Evolutionary conservation across 2,113 vertebrate genomes (phyloP).

Genomic region (Odocoileus hemionus): DNA sequence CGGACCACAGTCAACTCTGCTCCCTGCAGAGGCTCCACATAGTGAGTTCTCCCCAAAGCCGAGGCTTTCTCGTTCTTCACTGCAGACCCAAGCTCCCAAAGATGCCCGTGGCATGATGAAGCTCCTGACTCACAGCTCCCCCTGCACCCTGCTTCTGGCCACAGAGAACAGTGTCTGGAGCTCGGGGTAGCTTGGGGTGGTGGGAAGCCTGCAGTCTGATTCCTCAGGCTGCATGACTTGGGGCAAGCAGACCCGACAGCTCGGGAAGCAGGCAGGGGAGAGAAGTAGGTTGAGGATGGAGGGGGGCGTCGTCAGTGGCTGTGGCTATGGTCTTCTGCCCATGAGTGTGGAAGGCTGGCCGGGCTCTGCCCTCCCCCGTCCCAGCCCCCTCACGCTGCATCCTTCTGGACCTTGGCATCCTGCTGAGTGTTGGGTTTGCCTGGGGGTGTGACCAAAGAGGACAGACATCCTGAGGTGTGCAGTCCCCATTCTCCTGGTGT

Average conservation of each 20-base stretch:
- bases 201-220: neutral
- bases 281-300: too few relatives aligned
- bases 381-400: neutral
- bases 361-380: neutral
- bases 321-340: rapidly evolving
- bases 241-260: too few relatives aligned
- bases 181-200: neutral
- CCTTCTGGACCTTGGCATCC: neutral
- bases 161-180: neutral
- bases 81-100: neutral
- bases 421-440: neutral
- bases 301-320: rapidly evolving
- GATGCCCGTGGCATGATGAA: neutral
- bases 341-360: neutral
- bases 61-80: neutral
- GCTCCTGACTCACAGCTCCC: neutral
- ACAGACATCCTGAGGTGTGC: neutral
- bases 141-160: neutral
- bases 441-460: neutral
- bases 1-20: neutral
- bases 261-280: neutral
- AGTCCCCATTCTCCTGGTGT: neutral
- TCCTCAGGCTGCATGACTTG: rapidly evolving
- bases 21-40: neutral
- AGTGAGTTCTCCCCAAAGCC: neutral